Evolutionary conservation across 2,113 vertebrate species (phyloP).

Genomic region (Tympanuchus pallidicinctus): DNA sequence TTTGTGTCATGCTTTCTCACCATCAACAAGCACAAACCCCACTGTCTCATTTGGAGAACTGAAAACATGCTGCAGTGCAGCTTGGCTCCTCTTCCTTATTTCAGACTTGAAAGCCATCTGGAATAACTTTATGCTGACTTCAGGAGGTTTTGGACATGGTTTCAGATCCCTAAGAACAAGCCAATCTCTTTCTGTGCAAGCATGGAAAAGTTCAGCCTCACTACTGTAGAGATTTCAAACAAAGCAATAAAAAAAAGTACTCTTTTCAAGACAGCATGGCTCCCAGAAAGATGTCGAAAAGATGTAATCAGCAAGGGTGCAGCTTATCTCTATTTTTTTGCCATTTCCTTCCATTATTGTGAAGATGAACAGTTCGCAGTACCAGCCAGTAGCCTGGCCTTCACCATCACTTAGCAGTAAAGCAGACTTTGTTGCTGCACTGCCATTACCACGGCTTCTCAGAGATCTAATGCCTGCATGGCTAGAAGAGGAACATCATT

Average conservation of each 20-base stretch:
- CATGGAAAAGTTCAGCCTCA: neutral
- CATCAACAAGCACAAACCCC: neutral
- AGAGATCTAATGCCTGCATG: neutral
- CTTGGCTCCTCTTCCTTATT: neutral
- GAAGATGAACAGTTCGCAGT: neutral
- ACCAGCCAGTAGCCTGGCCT: neutral
- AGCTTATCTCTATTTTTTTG: neutral
- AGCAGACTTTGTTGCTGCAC: neutral
- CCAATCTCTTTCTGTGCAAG: neutral
- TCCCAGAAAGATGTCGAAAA: neutral
- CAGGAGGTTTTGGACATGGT: neutral
- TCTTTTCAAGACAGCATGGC: neutral
- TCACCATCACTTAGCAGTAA: neutral
- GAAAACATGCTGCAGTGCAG: neutral
- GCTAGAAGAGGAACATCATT: neutral
- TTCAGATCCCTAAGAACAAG: neutral
- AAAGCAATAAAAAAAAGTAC: neutral
- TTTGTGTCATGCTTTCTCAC: neutral
- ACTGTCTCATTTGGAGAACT: neutral
- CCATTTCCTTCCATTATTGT: neutral
- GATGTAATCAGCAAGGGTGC: neutral
- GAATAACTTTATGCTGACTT: neutral
- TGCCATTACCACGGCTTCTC: accelerated
- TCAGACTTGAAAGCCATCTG: neutral
- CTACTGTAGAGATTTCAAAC: neutral